phyloP scores from a whole-genome alignment of 2,888 invertebrate genomes.

The Gisinianus flammeolus region DNA sequence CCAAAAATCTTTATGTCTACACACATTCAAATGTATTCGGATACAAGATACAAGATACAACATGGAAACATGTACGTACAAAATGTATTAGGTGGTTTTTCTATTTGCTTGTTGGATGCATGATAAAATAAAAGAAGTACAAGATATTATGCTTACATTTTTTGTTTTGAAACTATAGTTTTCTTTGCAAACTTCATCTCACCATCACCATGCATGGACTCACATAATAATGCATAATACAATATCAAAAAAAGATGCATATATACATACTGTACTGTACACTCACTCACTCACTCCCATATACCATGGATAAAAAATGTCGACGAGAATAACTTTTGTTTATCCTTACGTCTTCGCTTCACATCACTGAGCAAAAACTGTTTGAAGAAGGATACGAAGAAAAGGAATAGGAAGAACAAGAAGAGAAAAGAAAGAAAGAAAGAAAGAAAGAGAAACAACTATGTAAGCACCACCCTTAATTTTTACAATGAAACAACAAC shows the following conservation, averaged over 20 bases:
- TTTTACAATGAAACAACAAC: slow-evolving; percentile 7
- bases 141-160: no score
- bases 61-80: no score
- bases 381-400: neutral
- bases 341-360: slow-evolving; percentile 20
- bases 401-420: neutral
- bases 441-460: neutral
- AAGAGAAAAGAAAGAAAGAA: neutral
- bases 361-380: slow-evolving; percentile 1
- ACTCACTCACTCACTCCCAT: neutral
- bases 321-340: slow-evolving; percentile 41
- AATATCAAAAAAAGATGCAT: slow-evolving; percentile 19
- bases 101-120: no score
- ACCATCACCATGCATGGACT: no score
- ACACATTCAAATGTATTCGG: neutral
- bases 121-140: no score
- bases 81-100: neutral
- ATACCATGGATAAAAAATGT: slow-evolving; percentile 26
- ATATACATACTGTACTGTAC: neutral
- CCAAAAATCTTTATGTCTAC: neutral
- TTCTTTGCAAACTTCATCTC: neutral
- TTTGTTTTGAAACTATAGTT: neutral
- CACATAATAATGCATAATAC: slow-evolving; percentile 22
- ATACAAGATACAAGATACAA: neutral
- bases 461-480: neutral